Conservation (phyloP, 1,140 invertebrate species). For the Metaphire vulgaris region DNA sequence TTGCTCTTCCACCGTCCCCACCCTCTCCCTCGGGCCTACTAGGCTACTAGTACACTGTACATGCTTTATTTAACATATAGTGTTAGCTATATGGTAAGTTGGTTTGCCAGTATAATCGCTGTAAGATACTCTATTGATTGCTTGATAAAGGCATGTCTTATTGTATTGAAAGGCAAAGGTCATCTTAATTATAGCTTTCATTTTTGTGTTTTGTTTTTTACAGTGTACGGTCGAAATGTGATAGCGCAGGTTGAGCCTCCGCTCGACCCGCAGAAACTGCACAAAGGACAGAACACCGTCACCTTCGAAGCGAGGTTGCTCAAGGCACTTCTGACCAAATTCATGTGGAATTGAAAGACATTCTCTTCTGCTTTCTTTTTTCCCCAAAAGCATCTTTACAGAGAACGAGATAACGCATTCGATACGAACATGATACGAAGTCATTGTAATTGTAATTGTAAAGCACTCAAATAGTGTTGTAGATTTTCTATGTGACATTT, state of each 20-base stretch:
- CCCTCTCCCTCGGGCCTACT: too few relatives aligned
- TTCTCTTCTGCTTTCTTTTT: neutral
- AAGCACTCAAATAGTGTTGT: neutral
- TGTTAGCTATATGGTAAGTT: too few relatives aligned
- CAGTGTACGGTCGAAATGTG: conserved; percentile 74
- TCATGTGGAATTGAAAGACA: conserved; percentile 40
- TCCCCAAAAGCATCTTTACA: neutral
- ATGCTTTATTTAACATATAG: too few relatives aligned
- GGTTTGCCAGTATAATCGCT: too few relatives aligned
- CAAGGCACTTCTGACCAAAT: conserved; percentile 69
- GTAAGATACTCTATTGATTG: too few relatives aligned
- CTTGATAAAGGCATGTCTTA: too few relatives aligned
- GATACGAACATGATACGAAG: neutral
- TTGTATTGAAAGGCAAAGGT: too few relatives aligned
- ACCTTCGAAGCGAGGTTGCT: conserved; percentile 82
- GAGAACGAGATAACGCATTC: neutral
- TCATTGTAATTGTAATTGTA: neutral
- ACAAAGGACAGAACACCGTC: conserved; percentile 81
- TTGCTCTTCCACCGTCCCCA: too few relatives aligned
- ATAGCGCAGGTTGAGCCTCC: conserved; percentile 74
- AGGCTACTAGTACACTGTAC: too few relatives aligned
- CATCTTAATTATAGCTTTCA: too few relatives aligned
- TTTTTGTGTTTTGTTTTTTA: too few relatives aligned
- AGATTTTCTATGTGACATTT: neutral
- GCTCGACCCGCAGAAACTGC: conserved; percentile 64